phyloP scores from a whole-genome alignment of 2,797 vertebrate genomes.

The Octomys mimax region DNA sequence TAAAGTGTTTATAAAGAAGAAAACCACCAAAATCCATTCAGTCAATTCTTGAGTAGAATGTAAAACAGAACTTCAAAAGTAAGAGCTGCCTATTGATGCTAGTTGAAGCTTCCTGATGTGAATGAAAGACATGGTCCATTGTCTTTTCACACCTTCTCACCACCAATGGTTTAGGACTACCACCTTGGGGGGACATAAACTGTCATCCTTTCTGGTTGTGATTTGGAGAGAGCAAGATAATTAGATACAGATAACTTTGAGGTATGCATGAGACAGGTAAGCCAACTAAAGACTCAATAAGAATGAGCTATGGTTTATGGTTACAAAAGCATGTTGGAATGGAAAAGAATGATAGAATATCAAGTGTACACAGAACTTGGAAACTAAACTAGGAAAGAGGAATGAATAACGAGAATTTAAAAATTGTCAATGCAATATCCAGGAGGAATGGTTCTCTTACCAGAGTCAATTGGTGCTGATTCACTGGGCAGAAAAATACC shows the following conservation, averaged over 20 bases:
- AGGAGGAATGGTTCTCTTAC: background rate
- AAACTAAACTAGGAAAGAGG: background rate
- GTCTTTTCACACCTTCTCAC: background rate
- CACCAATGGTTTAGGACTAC: background rate
- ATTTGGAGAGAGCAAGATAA: background rate
- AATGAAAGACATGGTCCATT: background rate
- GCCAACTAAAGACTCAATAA: background rate
- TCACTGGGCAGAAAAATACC: background rate
- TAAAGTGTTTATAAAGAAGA: conserved; percentile 24
- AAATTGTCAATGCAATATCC: background rate
- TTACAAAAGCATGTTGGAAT: conserved; percentile 19
- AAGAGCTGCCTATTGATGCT: background rate
- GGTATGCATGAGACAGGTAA: background rate
- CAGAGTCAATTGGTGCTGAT: background rate
- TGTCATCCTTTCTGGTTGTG: background rate
- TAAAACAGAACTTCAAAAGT: conserved; percentile 59
- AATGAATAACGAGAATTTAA: conserved; percentile 15
- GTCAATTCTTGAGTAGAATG: conserved; percentile 29
- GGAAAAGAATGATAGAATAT: conserved; percentile 10
- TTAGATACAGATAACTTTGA: background rate
- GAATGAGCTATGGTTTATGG: background rate
- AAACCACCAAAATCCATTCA: conserved; percentile 41
- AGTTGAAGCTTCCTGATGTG: background rate
- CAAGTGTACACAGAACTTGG: background rate
- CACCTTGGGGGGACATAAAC: background rate